Evolutionary conservation across 2,888 invertebrate species (phyloP), one percentile per base, ranked within the genome.

Genomic region (Exephanes ischioxanthus): DNA sequence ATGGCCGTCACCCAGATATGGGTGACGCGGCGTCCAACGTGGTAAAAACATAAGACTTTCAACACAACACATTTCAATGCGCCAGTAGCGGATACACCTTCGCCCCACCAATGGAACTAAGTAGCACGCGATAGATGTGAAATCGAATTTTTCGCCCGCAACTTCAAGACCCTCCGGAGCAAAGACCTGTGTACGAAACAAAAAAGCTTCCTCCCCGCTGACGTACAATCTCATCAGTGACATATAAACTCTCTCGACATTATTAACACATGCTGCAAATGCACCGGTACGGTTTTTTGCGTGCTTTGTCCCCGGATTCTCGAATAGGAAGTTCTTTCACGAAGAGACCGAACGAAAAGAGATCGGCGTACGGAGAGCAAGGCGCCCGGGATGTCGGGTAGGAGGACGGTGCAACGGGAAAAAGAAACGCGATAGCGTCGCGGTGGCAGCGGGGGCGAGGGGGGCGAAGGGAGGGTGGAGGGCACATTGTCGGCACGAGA

Each of bases 401-500:
- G 41, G 41, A 9, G 63, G 78, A 79, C 68, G 73, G 48, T 55
- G 70, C 68, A 73, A 76, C 53, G 78, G 61, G 78, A 70, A 80
- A 71, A 83, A 86, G 80, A 83, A 76, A 80, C 22, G 71, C 45
- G 75, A 22, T 26, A 51, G 19, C 33, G 14, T n/a, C 80, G 83
- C 55, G 53, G 55, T 73, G 63, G 83, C 58, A 61, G 67, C 76
- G 48, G 68, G 73, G 70, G 70, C 75, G 33, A 48, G 19, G 68
- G 68, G 73, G 70, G 70, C 75, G 33, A 48, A 22, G 68, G 55
- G 77, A 58, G n/a, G 73, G 41, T 41, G 19, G 81, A 76, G 55
- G 75, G 88, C 88, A 87, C 89, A 88, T 89, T 89, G 91, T 89
- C 90, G 90, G 87, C 88, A 87, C 73, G 89, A 84, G 84, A 88